phyloP scores from a whole-genome alignment of 2,888 invertebrate species.

The Xestobium rufovillosum region DNA sequence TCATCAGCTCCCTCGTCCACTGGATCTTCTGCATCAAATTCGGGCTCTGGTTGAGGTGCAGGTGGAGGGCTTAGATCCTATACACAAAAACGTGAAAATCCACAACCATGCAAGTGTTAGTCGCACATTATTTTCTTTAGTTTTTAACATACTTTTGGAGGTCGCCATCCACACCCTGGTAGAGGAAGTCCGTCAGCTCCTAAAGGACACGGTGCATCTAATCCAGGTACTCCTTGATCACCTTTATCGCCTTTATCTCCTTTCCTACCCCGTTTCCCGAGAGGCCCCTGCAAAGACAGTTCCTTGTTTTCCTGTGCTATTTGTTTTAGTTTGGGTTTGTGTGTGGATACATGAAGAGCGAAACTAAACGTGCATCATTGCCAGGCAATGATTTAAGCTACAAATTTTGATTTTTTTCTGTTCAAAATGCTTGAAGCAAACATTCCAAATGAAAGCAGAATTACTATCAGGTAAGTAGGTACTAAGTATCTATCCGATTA shows the following conservation, averaged over 20 bases:
- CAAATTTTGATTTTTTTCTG: too few species aligned
- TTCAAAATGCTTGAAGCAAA: too few species aligned
- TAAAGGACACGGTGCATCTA: conserved; percentile 98
- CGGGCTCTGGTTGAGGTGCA: conserved; percentile 42
- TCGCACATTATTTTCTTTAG: conserved; percentile 5
- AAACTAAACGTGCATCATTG: too few species aligned
- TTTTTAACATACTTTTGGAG: conserved; percentile 65
- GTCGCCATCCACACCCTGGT: conserved; percentile 92
- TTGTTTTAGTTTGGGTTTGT: too few species aligned
- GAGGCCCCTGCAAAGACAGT: conserved; percentile 73
- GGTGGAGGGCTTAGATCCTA: conserved; percentile 34
- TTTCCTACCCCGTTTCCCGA: conserved; percentile 84
- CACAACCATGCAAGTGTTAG: conserved; percentile 28
- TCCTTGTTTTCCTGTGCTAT: too few species aligned
- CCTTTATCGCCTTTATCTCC: conserved; percentile 91
- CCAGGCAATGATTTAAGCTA: too few species aligned
- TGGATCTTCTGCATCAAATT: conserved; percentile 49
- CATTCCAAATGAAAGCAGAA: too few species aligned
- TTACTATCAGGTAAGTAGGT: too few species aligned
- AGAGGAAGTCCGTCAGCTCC: conserved; percentile 93
- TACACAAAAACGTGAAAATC: conserved; percentile 10
- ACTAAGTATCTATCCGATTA: too few species aligned
- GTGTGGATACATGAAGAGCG: too few species aligned
- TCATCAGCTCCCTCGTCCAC: conserved; percentile 48
- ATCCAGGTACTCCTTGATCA: conserved; percentile 92